Percentiles rank a stretch among this genome's conserved stretches.
phyloP scores from a whole-genome alignment of 1,140 invertebrate genomes.

The Drosophila busckii region DNA sequence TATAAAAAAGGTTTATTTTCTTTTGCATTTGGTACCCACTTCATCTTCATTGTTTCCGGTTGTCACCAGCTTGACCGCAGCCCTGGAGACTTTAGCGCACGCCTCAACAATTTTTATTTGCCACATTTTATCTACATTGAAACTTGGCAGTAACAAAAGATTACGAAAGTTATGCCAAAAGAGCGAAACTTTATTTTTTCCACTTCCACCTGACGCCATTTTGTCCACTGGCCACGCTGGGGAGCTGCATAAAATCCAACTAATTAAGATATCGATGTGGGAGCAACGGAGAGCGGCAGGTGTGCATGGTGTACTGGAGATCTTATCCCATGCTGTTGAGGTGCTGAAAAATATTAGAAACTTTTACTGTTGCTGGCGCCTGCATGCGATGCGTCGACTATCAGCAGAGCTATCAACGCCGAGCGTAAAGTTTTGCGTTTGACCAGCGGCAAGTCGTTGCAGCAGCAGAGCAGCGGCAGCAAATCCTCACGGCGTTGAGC shows the following conservation, averaged over 20 bases:
- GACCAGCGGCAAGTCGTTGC: slow-evolving; percentile 44
- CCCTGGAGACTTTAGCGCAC: slow-evolving; percentile 32
- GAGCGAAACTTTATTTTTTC: slow-evolving; percentile 42
- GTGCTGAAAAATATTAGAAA: slow-evolving; percentile 75
- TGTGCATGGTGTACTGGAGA: slow-evolving; percentile 39
- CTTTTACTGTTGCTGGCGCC: slow-evolving; percentile 37
- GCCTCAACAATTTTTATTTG: slow-evolving; percentile 64
- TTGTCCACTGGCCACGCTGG: no score
- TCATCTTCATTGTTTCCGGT: slow-evolving; percentile 30
- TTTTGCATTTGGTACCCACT: no score
- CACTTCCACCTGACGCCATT: neutral
- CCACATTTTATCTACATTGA: slow-evolving; percentile 68
- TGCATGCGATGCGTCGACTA: no score
- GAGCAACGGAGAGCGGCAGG: slow-evolving; percentile 24
- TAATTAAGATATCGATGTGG: slow-evolving; percentile 60
- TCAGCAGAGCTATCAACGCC: neutral
- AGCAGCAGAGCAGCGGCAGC: slow-evolving; percentile 34
- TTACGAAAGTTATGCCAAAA: slow-evolving; percentile 67
- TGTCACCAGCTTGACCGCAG: slow-evolving; percentile 14
- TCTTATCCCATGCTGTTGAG: slow-evolving; percentile 62
- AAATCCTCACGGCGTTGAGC: slow-evolving; percentile 58
- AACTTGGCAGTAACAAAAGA: slow-evolving; percentile 71
- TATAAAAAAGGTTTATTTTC: no score
- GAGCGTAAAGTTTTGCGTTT: slow-evolving; percentile 59
- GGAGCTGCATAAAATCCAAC: slow-evolving; percentile 70